A percentile compares a stretch with the other conserved stretches of the same genome.
Conservation (phyloP, 2,797 vertebrate genomes). For the Macropus fuliginosus region DNA sequence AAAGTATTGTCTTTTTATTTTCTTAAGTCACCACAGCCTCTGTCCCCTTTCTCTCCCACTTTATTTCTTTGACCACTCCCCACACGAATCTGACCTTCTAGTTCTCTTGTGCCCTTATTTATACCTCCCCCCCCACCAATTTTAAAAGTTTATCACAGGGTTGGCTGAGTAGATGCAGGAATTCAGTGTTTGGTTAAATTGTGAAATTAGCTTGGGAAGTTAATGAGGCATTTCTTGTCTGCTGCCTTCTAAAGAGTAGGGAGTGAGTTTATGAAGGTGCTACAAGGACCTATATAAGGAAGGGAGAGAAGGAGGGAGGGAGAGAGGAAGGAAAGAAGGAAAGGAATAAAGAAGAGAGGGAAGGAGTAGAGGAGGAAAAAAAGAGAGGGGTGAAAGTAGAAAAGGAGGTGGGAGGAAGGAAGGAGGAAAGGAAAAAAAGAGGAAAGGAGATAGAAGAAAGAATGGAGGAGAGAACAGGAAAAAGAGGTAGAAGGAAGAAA, state of each 20-base stretch:
- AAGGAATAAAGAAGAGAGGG: background rate
- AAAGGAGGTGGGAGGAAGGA: background rate
- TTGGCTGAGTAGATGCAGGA: constrained; percentile 55
- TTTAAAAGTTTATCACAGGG: constrained; percentile 34
- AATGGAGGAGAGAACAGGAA: background rate
- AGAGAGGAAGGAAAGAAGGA: background rate
- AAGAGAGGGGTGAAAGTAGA: background rate
- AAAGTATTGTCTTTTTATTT: background rate
- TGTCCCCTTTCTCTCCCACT: background rate
- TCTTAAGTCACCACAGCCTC: background rate
- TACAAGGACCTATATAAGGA: constrained; percentile 18
- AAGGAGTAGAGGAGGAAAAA: background rate
- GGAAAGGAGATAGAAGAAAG: background rate
- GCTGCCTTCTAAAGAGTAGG: constrained; percentile 71
- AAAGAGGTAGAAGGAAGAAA: background rate
- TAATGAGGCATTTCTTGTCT: constrained; percentile 76
- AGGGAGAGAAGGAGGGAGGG: background rate
- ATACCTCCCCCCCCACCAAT: constrained; percentile 7
- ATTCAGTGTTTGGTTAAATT: constrained; percentile 80
- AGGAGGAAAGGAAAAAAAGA: background rate
- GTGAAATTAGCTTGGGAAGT: constrained; percentile 82
- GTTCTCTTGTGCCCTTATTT: background rate
- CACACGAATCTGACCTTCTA: background rate
- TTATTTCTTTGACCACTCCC: background rate
- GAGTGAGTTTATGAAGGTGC: constrained; percentile 69